A percentile compares a stretch with the other conserved stretches of the same genome.
These are phyloP conservation scores for Eueides isabella DNA, from an alignment of 1,140 invertebrate genomes.

Conservation along the genomic window DNA sequence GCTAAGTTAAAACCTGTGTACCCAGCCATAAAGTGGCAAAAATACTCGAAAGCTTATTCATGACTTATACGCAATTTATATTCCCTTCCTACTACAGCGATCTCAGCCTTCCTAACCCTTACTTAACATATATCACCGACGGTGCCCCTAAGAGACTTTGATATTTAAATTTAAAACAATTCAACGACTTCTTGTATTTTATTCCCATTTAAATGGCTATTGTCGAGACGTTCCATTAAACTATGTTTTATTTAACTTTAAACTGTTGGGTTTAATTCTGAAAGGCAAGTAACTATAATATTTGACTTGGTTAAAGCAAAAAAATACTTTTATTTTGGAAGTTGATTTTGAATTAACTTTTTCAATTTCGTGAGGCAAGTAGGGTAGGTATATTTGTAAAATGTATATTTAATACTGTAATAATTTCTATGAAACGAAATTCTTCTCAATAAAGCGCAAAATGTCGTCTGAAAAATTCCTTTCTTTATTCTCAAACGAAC, in stretches of 20 bases:
- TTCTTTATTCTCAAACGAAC: conserved; percentile 69
- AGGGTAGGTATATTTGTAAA: conserved; percentile 20
- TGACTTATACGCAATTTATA: conserved; percentile 70
- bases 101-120: conserved; percentile 53
- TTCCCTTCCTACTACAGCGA: conserved; percentile 60
- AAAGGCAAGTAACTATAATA: neutral
- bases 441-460: conserved; percentile 69
- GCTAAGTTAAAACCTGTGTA: conserved; percentile 33
- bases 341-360: neutral
- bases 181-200: conserved; percentile 31
- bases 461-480: conserved; percentile 67
- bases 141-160: conserved; percentile 30
- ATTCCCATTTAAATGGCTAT: conserved; percentile 32
- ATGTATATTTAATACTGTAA: conserved; percentile 48
- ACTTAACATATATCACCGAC: conserved; percentile 55
- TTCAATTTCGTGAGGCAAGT: neutral
- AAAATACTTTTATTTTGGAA: neutral
- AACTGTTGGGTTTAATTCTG: conserved; percentile 3
- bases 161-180: conserved; percentile 43
- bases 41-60: conserved; percentile 47
- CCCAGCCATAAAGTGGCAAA: conserved; percentile 27
- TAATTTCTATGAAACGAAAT: conserved; percentile 55
- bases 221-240: conserved; percentile 30
- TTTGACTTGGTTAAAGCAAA: neutral
- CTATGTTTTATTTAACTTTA: conserved; percentile 2